Evolutionary conservation across 1,140 invertebrate genomes (phyloP).

Genomic region (Danaus plexippus): DNA sequence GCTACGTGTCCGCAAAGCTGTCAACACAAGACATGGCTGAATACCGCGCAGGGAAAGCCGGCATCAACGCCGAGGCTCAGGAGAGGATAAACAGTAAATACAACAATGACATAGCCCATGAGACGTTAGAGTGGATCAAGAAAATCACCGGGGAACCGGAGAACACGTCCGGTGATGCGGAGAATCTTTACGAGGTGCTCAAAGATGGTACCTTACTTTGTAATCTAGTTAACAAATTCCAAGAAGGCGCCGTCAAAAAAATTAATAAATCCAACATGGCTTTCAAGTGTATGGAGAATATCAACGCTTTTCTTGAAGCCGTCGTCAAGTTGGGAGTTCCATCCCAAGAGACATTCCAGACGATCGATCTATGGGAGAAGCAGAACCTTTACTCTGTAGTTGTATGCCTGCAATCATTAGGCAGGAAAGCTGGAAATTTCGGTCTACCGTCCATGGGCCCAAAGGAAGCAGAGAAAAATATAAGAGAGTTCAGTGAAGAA

Average conservation of each 20-base stretch:
- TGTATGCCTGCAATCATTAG: slow-evolving; percentile 93
- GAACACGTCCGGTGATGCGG: slow-evolving; percentile 86
- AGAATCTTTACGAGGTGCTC: slow-evolving; percentile 90
- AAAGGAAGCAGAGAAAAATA: slow-evolving; percentile 93
- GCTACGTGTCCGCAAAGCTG: slow-evolving; percentile 51
- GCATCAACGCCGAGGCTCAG: slow-evolving; percentile 65
- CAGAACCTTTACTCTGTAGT: slow-evolving; percentile 97
- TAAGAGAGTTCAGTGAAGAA: slow-evolving; percentile 90
- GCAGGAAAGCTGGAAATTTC: slow-evolving; percentile 92
- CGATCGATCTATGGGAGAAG: slow-evolving; percentile 96
- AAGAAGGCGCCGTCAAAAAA: slow-evolving; percentile 88
- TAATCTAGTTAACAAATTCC: slow-evolving; percentile 85
- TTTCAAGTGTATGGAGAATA: slow-evolving; percentile 99
- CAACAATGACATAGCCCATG: slow-evolving; percentile 90
- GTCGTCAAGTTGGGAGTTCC: slow-evolving; percentile 92
- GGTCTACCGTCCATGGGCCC: slow-evolving; percentile 92
- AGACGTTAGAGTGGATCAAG: slow-evolving; percentile 93
- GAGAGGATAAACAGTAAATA: slow-evolving; percentile 92
- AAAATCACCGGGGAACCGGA: slow-evolving; percentile 84
- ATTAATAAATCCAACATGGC: slow-evolving; percentile 90
- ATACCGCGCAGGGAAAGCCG: slow-evolving; percentile 60
- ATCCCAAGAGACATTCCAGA: slow-evolving; percentile 96
- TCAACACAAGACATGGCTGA: slow-evolving; percentile 61
- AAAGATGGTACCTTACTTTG: slow-evolving; percentile 90
- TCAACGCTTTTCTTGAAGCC: slow-evolving; percentile 93